Evolutionary conservation across 2,113 vertebrate species (phyloP).

Genomic region (Corythaixoides concolor): DNA sequence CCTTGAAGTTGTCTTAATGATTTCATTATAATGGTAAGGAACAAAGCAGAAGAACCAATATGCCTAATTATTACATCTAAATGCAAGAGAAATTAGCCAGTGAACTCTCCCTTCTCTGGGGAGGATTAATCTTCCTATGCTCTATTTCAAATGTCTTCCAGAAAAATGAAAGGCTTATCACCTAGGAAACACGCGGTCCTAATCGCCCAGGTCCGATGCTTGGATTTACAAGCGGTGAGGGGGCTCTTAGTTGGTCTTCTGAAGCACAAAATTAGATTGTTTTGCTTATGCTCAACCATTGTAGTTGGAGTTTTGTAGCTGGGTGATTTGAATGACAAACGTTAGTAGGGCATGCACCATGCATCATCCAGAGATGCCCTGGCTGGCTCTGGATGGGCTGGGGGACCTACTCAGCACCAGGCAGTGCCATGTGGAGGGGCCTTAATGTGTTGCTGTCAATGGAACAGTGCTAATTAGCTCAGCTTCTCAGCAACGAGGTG

Average conservation of each 20-base stretch:
- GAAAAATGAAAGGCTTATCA: constrained; percentile 72
- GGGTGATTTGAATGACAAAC: neutral
- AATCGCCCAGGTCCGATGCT: constrained; percentile 63
- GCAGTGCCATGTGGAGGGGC: neutral
- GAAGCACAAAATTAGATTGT: constrained; percentile 42
- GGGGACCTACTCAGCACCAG: neutral
- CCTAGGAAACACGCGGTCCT: constrained; percentile 72
- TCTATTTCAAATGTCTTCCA: constrained; percentile 72
- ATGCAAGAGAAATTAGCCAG: constrained; percentile 72
- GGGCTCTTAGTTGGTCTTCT: constrained; percentile 27
- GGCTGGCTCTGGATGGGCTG: neutral
- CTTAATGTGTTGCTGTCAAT: neutral
- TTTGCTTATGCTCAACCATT: neutral
- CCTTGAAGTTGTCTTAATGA: constrained; percentile 64
- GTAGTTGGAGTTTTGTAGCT: neutral
- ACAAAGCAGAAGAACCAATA: constrained; percentile 63
- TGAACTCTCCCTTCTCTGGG: constrained; percentile 70
- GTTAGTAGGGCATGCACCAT: fast-evolving
- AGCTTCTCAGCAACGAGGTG: neutral
- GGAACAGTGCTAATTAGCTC: neutral
- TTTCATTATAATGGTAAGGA: constrained; percentile 67
- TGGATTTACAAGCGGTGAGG: constrained; percentile 10
- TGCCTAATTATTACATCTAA: constrained; percentile 77
- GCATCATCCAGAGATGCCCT: fast-evolving
- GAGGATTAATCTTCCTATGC: constrained; percentile 72